Evolutionary conservation across 2,888 invertebrate genomes (phyloP).

Genomic region (Rhogogaster chlorosoma): DNA sequence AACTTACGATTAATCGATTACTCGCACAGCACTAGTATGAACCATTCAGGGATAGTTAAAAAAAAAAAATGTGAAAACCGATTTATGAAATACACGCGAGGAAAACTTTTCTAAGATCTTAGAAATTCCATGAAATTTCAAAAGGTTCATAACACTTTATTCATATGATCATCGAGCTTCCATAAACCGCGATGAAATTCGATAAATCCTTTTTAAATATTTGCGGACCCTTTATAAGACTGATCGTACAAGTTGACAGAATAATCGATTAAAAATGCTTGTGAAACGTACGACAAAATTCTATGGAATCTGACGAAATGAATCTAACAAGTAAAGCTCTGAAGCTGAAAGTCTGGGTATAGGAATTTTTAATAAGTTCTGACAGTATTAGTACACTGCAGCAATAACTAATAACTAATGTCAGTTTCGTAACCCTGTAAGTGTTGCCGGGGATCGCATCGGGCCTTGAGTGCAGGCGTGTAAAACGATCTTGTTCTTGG

Average conservation of each 20-base stretch:
- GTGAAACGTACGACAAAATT: background rate
- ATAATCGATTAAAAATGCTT: background rate
- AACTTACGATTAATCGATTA: too few relatives aligned
- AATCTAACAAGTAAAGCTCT: background rate
- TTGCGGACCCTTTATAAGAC: background rate
- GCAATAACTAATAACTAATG: slow-evolving; percentile 23
- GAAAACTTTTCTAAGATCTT: background rate
- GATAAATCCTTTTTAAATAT: background rate
- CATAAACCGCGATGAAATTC: too few relatives aligned
- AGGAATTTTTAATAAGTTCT: slow-evolving; percentile 26
- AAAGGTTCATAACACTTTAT: too few relatives aligned
- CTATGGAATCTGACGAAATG: background rate
- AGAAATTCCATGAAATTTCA: too few relatives aligned
- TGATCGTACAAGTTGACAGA: background rate
- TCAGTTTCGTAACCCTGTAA: slow-evolving; percentile 30
- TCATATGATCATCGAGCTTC: too few relatives aligned
- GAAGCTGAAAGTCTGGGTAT: background rate
- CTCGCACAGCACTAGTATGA: too few relatives aligned
- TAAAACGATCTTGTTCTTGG: slow-evolving; percentile 43
- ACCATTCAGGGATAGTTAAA: background rate
- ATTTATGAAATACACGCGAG: background rate
- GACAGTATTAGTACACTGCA: background rate
- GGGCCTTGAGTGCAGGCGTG: slow-evolving; percentile 20
- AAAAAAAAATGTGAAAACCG: background rate
- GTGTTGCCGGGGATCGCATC: background rate